A percentile compares a stretch with the other conserved stretches of the same genome.
Evolutionary conservation across 1,140 invertebrate species (phyloP).

Genomic region (Cotesia vestalis): DNA sequence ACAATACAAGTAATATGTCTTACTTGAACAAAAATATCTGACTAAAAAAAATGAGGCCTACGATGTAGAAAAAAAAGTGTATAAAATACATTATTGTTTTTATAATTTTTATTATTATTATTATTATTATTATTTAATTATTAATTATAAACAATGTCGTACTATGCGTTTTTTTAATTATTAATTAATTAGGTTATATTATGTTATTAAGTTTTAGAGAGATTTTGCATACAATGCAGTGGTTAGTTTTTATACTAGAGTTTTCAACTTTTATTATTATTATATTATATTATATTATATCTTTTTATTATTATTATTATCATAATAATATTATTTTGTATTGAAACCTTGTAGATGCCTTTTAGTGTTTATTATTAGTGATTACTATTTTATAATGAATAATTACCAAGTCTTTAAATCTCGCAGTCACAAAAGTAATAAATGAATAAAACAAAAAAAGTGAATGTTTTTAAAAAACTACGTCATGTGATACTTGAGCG

Average conservation of each 20-base stretch:
- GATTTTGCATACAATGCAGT: constrained; percentile 47
- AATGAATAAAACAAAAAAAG: neutral
- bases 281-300: constrained; percentile 30
- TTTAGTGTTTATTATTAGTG: constrained; percentile 11
- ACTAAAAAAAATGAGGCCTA: constrained; percentile 11
- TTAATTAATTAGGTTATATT: constrained; percentile 41
- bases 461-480: constrained; percentile 28
- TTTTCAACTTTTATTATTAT: constrained; percentile 41
- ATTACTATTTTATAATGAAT: constrained; percentile 2
- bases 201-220: constrained; percentile 42
- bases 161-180: constrained; percentile 44
- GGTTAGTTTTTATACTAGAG: constrained; percentile 44
- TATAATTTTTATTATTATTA: constrained; percentile 45
- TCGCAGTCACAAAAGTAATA: constrained; percentile 60
- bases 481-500: constrained; percentile 48
- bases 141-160: constrained; percentile 39
- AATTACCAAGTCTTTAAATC: constrained; percentile 23
- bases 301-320: constrained; percentile 23
- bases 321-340: constrained; percentile 24
- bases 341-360: constrained; percentile 16
- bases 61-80: constrained; percentile 44
- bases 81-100: constrained; percentile 51
- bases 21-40: neutral
- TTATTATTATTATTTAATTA: constrained; percentile 39
- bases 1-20: constrained; percentile 8